Percentiles rank a stretch among this genome's conserved stretches.
These are phyloP conservation scores for Lordiphosa mommai DNA, from an alignment of 1,140 invertebrate species.

Conservation along the genomic window DNA sequence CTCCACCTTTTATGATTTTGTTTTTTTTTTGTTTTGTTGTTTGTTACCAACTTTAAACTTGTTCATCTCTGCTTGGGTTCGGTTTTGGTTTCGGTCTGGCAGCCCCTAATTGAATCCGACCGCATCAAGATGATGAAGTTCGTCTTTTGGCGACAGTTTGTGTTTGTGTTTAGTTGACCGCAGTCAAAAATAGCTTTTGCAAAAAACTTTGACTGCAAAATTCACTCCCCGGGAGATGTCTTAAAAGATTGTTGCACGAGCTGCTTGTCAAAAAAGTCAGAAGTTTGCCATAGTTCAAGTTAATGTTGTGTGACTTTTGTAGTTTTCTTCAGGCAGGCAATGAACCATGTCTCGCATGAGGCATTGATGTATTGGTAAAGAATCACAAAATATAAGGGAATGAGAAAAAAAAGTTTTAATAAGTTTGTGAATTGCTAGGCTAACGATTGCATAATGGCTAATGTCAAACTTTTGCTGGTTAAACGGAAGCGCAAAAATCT, in stretches of 20 bases:
- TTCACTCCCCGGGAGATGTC: constrained; percentile 20
- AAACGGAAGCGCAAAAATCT: too few species aligned
- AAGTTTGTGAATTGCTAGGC: constrained; percentile 60
- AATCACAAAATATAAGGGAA: not conserved
- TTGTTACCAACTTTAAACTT: constrained; percentile 34
- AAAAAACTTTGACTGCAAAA: constrained; percentile 53
- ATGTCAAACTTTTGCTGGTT: constrained; percentile 23
- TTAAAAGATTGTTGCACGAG: constrained; percentile 40
- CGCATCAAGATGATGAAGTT: constrained; percentile 68
- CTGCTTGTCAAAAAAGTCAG: constrained; percentile 59
- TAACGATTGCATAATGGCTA: constrained; percentile 21
- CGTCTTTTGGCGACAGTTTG: constrained; percentile 32
- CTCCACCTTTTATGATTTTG: constrained; percentile 13
- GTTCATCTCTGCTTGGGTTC: constrained; percentile 24
- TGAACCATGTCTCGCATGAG: constrained; percentile 61
- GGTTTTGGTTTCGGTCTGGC: constrained; percentile 48
- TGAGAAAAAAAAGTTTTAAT: constrained; percentile 52
- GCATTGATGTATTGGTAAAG: constrained; percentile 49
- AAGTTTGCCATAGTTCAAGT: constrained; percentile 76
- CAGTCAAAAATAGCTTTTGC: constrained; percentile 73
- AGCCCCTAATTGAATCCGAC: constrained; percentile 71
- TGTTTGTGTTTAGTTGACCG: constrained; percentile 75
- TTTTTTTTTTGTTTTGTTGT: constrained; percentile 5
- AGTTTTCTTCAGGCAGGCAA: constrained; percentile 55
- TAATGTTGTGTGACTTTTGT: constrained; percentile 76